These are phyloP conservation scores for Diplolepis rosae DNA, from an alignment of 2,888 invertebrate species.

Conservation along the genomic window DNA sequence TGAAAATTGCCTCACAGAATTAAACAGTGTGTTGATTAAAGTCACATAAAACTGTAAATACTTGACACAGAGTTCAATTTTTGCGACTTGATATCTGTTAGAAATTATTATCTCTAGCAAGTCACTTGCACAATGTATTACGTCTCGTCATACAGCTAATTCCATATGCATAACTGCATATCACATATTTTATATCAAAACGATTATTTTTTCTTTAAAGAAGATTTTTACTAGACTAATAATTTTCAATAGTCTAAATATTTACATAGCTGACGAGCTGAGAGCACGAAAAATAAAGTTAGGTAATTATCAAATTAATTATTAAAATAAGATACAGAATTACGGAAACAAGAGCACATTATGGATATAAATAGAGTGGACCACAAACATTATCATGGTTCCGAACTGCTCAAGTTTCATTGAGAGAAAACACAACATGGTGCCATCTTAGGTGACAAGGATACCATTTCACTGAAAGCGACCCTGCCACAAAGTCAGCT, in stretches of 20 bases:
- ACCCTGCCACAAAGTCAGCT: conserved; percentile 11
- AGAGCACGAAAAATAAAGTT: no score
- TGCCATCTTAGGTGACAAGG: background rate
- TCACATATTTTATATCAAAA: background rate
- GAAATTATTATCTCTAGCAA: background rate
- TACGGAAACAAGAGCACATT: background rate
- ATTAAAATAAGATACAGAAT: background rate
- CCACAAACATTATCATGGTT: background rate
- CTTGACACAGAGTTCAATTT: background rate
- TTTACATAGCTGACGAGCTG: no score
- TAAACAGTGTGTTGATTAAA: no score
- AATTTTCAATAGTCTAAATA: background rate
- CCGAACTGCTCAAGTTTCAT: background rate
- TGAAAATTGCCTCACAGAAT: no score
- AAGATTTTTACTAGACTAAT: background rate
- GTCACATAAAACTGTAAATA: background rate
- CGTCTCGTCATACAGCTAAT: background rate
- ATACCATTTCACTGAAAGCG: background rate
- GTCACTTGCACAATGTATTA: background rate
- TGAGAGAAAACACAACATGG: background rate
- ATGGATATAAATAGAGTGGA: background rate
- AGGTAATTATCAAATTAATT: no score
- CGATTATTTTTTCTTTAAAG: background rate
- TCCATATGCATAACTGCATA: background rate
- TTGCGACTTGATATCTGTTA: background rate